phyloP scores from a whole-genome alignment of 2,888 invertebrate genomes.

The Acronicta alni region DNA sequence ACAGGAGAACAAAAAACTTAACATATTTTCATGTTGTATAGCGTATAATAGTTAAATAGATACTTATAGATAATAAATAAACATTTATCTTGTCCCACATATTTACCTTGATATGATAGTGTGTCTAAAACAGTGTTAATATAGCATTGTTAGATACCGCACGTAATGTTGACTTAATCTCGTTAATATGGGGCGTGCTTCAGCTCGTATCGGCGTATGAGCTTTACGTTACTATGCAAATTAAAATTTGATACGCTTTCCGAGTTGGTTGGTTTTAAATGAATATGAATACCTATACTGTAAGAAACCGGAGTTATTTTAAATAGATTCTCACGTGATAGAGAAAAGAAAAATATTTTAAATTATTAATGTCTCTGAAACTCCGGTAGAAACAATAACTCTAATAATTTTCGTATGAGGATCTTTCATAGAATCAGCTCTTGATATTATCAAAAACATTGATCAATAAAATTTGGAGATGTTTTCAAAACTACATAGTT shows the following conservation, averaged over 20 bases:
- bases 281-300: constrained; percentile 56
- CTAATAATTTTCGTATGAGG: neutral
- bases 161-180: constrained; percentile 81
- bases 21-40: constrained; percentile 6
- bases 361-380: neutral
- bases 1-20: constrained; percentile 17
- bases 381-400: too few relatives aligned
- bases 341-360: constrained; percentile 8
- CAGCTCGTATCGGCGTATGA: constrained; percentile 75
- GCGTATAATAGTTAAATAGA: constrained; percentile 17
- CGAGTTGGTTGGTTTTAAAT: constrained; percentile 68
- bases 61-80: constrained; percentile 10
- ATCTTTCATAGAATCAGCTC: too few relatives aligned
- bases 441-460: too few relatives aligned
- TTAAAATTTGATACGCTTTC: constrained; percentile 79
- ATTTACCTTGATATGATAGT: constrained; percentile 25
- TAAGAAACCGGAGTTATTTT: constrained; percentile 57
- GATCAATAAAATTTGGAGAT: too few relatives aligned
- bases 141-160: constrained; percentile 71
- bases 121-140: constrained; percentile 63
- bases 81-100: constrained; percentile 22
- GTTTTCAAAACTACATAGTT: too few relatives aligned
- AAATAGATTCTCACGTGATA: constrained; percentile 53
- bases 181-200: constrained; percentile 75
- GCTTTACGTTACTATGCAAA: constrained; percentile 82